These are phyloP conservation scores for Miniopterus natalensis DNA, from an alignment of 2,113 vertebrate genomes.

Conservation along the genomic window DNA sequence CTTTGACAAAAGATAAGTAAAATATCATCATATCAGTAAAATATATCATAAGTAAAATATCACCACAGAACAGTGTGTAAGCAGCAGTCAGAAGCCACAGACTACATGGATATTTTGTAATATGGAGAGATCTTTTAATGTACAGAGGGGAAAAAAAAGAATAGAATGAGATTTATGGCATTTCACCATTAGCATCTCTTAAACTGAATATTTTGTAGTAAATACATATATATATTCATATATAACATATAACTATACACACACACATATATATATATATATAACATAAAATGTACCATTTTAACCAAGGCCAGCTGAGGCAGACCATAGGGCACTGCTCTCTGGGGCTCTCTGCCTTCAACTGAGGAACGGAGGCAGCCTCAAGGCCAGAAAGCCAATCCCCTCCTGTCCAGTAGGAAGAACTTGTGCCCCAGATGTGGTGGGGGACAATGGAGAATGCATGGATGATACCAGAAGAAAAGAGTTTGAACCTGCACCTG, in stretches of 20 bases:
- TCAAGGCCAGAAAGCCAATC: neutral
- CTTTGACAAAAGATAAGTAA: neutral
- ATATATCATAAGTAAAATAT: neutral
- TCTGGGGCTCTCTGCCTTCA: neutral
- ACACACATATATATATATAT: no score
- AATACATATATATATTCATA: neutral
- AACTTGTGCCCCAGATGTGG: neutral
- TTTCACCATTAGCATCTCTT: neutral
- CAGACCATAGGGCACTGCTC: neutral
- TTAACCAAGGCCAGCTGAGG: neutral
- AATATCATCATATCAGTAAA: no score
- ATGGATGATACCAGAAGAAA: neutral
- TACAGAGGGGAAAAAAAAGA: neutral
- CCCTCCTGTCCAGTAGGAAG: neutral
- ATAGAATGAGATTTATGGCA: neutral
- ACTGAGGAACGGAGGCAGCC: neutral
- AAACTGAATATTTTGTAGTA: neutral
- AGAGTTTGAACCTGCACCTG: no score
- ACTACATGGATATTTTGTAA: rapidly evolving
- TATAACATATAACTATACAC: neutral
- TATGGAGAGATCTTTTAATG: rapidly evolving
- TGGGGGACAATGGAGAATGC: neutral
- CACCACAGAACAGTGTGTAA: rapidly evolving
- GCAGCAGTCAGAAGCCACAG: rapidly evolving
- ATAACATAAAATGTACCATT: neutral